Base-by-base conservation (phyloP, 92 coral and sea anemone genomes). In the Pocillopora grandis region DNA sequence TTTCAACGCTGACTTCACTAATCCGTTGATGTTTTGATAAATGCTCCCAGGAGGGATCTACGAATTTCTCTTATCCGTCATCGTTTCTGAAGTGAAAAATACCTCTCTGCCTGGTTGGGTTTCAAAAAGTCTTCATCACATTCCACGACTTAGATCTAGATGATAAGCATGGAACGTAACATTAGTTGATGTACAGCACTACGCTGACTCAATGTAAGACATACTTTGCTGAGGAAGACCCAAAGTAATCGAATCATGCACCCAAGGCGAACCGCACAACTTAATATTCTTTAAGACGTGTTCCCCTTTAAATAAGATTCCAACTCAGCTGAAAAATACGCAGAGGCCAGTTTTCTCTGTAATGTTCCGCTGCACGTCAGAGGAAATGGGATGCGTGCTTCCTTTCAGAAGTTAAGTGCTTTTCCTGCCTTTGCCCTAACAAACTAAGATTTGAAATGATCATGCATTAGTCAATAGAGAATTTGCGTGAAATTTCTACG, bases 381-480 rank as follows among this genome's bases (percentile, higher is more conserved):
- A 70, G 64, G 74, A 70, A 65, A 62, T 67, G 21, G 42, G 59
- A 31, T 18, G 66, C 66, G 70, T 70, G 59, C 27, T 60, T 72
- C 85, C 85, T 8, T 69, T 62, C 69, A 68, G 77, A 36, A 35
- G 77, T 19, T 81, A 71, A 81, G 71, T 58, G 70, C 70, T 60
- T 72, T 81, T 81, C 69, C 77, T 59, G 77, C 35, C 58, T 71
- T 60, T 31, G 16, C 85, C 69, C 20, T 9, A 81, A 58, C 59
- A 70, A 79, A 31, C 83, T 79, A 48, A 57, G 58, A 37, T 27
- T 27, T 35, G 57, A 79, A 79, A 79, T 27, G 8, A 59, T 1
- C 77, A 59, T 33, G 60, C 36, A 71, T 71, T 14, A 59, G 65
- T 70, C 18, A 81, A 21, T 71, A 16, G n/a, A 10, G 36, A 33